phyloP scores from a whole-genome alignment of 2,797 vertebrate genomes.

The Tinamus major region DNA sequence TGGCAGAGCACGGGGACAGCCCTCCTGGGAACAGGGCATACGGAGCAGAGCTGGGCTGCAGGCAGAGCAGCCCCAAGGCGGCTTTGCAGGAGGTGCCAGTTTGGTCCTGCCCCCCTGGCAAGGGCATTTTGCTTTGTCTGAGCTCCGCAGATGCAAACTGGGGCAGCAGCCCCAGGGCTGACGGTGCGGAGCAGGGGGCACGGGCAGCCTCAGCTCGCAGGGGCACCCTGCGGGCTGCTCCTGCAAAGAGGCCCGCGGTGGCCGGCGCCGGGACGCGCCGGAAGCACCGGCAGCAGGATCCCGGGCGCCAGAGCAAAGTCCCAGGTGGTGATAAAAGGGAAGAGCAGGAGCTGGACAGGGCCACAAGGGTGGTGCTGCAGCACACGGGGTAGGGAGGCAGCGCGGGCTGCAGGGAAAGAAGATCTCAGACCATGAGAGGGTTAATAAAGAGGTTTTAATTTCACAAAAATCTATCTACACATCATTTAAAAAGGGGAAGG shows the following conservation, averaged over 20 bases:
- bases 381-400: accelerated
- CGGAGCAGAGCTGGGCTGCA: no score
- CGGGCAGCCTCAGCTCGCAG: no score
- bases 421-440: slow-evolving; percentile 46
- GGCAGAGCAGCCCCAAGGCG: no score
- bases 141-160: not conserved
- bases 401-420: slow-evolving; percentile 44
- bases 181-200: no score
- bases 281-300: not conserved
- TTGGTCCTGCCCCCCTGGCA: no score
- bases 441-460: slow-evolving; percentile 85
- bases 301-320: not conserved
- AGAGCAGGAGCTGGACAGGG: not conserved
- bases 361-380: accelerated
- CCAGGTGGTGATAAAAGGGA: accelerated
- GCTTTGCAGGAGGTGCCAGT: no score
- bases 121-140: no score
- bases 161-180: not conserved
- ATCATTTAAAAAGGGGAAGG: slow-evolving; percentile 78
- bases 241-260: not conserved
- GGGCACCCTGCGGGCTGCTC: no score
- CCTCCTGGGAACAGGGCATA: no score
- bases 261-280: accelerated
- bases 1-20: not conserved
- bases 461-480: slow-evolving; percentile 77